Percentiles rank a stretch among this genome's conserved stretches.
Evolutionary conservation across 2,888 invertebrate species (phyloP).

Genomic region (Drosophila imparisetae): DNA sequence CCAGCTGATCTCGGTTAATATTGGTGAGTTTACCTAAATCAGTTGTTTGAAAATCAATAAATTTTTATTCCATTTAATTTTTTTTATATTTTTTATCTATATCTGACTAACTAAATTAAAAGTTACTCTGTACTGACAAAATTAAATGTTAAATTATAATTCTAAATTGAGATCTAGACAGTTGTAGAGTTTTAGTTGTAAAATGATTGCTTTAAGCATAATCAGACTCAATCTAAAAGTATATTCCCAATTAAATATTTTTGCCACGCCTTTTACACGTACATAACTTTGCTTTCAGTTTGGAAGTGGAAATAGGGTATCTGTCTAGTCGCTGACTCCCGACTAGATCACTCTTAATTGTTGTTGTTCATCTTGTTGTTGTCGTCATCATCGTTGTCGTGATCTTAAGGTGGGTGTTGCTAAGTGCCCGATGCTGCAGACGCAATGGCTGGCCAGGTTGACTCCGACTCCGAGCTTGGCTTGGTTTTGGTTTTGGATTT

Average conservation of each 20-base stretch:
- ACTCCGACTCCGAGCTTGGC: background rate
- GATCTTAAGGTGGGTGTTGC: constrained; percentile 78
- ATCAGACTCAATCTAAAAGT: accelerated
- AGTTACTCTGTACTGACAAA: no score
- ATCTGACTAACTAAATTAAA: no score
- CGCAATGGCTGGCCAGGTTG: constrained; percentile 71
- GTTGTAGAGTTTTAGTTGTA: background rate
- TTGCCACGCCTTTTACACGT: background rate
- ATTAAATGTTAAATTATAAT: background rate
- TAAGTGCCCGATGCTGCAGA: constrained; percentile 73
- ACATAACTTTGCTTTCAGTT: background rate
- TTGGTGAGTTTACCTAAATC: background rate
- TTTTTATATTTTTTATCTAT: no score
- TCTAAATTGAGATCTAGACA: background rate
- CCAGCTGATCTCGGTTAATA: background rate
- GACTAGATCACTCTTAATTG: constrained; percentile 5
- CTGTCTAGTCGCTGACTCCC: background rate
- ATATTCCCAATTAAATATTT: background rate
- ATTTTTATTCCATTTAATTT: no score
- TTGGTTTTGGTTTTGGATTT: background rate
- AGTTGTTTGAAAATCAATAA: background rate
- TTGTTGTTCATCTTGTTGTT: constrained; percentile 13
- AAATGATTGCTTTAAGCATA: background rate
- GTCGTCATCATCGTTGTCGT: constrained; percentile 47
- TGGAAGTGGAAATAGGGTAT: constrained; percentile 13